Conservation (phyloP, 2,113 vertebrate genomes). For the Callocephalon fimbriatum region DNA sequence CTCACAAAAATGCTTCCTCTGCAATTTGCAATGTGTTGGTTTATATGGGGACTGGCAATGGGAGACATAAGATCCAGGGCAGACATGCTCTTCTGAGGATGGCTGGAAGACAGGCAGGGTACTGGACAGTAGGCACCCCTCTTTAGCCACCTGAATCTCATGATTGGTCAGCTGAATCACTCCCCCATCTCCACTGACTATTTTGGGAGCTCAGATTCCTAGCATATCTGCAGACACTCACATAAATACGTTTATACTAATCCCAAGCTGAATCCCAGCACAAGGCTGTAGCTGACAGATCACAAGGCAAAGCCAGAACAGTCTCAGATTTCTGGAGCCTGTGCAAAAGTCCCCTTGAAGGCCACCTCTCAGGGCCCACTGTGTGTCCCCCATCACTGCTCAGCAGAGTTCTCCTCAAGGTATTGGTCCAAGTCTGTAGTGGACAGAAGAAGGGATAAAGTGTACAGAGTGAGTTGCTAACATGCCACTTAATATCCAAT, state of each 20-base stretch:
- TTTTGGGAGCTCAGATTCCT: background rate
- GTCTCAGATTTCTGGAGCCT: background rate
- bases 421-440: background rate
- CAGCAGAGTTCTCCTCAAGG: background rate
- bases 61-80: background rate
- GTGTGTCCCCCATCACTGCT: rapidly evolving
- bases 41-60: background rate
- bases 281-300: background rate
- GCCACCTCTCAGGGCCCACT: rapidly evolving
- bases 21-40: background rate
- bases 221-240: background rate
- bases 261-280: background rate
- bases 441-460: background rate
- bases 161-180: rapidly evolving
- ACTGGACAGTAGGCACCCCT: rapidly evolving
- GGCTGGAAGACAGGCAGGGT: background rate
- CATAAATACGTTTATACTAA: background rate
- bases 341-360: background rate
- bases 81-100: background rate
- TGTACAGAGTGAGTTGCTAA: background rate
- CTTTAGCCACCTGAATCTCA: background rate
- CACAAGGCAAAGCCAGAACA: background rate
- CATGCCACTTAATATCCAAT: background rate
- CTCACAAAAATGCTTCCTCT: background rate
- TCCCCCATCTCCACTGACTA: background rate